Evolutionary conservation across 2,797 vertebrate genomes (phyloP), one percentile per base, ranked within the genome.

Genomic region (Channallabes apus): DNA sequence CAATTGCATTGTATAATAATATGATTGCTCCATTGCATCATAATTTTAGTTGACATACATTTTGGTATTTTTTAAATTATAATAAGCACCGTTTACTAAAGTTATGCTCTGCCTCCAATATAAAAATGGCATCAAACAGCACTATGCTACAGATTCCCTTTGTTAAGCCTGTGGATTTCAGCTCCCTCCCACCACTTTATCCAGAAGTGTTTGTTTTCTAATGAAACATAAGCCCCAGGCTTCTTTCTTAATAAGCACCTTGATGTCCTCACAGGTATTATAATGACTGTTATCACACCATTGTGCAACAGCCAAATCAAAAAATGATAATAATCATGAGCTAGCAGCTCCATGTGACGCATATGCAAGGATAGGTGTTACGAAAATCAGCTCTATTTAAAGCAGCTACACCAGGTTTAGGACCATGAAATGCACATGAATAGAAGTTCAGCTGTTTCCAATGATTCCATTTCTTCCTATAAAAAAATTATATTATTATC

Each of bases 261-360:
- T 87, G 92, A 92, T 94, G 90, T 93, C 92, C 93, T 94, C 93
- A 93, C 94, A 87, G 93, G 91, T 93, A 86, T 88, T 89, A 86
- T 95, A 94, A 95, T 94, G 91, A 95, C 93, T 95, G 94, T 95
- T 94, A 95, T 95, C 94, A 95, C 94, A 94, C 94, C 90, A 92
- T 88, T 90, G 88, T 93, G 84, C 59, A 89, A 90, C 87, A 89
- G 90, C 88, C 89, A 88, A 86, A 88, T 83, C 59, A 89, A 88
- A 88, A 88, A 94, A 91, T 91, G 92, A 91, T 93, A 93, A 94
- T 94, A 93, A 93, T 90, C 89, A 84, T 80, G 69, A n/a, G 24
- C 32, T 71, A 41, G 87, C 51, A 86, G 80, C 71, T 41, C 68
- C 20, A 22, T 82, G 80, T 82, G 54, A 84, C 27, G 5, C 64